Percentiles rank a stretch among this genome's conserved stretches.
Evolutionary conservation across 1,140 invertebrate species (phyloP).

Genomic region (Leucophenga varia): DNA sequence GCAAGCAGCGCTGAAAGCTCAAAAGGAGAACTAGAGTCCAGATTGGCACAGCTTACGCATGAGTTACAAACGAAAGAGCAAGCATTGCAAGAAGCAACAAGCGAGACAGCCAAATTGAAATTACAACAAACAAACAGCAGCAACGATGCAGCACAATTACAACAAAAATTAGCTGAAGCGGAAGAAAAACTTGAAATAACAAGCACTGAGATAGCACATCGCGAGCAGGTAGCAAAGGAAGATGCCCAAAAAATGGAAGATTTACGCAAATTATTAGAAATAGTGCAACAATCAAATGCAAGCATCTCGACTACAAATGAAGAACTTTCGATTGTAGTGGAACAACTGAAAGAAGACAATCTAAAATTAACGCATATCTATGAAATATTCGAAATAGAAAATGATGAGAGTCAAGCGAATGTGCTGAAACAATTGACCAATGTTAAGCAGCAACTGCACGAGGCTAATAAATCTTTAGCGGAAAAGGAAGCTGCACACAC

Average conservation of each 20-base stretch:
- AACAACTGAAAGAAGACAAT: slow-evolving; percentile 43
- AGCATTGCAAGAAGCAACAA: not conserved
- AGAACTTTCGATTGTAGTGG: slow-evolving; percentile 35
- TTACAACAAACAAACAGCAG: slow-evolving; percentile 6
- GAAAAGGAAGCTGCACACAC: not conserved
- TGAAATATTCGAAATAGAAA: slow-evolving; percentile 50
- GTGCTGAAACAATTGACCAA: slow-evolving; percentile 36
- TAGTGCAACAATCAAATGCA: slow-evolving; percentile 40
- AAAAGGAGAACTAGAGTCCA: slow-evolving; percentile 6
- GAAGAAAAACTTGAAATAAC: slow-evolving; percentile 37
- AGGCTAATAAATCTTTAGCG: slow-evolving; percentile 2
- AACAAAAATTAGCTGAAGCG: slow-evolving; percentile 18
- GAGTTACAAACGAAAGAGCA: slow-evolving; percentile 7
- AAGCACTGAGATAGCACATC: slow-evolving; percentile 31
- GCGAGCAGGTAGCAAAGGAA: slow-evolving; percentile 33
- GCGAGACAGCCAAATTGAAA: slow-evolving; percentile 8
- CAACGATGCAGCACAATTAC: slow-evolving; percentile 2
- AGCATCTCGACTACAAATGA: slow-evolving; percentile 46
- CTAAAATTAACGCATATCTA: slow-evolving; percentile 49
- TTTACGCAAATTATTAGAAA: slow-evolving; percentile 33
- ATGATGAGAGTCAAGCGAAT: slow-evolving; percentile 40
- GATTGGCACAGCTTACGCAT: slow-evolving; percentile 4
- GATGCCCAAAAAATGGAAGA: slow-evolving; percentile 45
- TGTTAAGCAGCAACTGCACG: slow-evolving; percentile 26
- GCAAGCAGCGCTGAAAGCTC: slow-evolving; percentile 1